phyloP scores from a whole-genome alignment of 1,140 invertebrate species.

The Penaeus japonicus region DNA sequence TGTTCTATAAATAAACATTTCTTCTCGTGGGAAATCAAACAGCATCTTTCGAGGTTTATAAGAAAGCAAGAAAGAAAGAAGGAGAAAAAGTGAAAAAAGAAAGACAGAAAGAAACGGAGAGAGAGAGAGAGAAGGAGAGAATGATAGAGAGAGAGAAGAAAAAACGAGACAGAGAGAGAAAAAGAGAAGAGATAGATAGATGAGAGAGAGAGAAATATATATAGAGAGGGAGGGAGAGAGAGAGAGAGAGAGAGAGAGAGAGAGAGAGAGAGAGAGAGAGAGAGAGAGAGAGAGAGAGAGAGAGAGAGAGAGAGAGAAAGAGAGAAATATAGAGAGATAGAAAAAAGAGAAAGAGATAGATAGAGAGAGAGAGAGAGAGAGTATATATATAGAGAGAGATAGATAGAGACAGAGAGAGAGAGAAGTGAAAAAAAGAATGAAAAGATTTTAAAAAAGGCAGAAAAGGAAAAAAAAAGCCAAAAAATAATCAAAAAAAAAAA shows the following conservation, averaged over 20 bases:
- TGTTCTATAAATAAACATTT: too few relatives aligned
- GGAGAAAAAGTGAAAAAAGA: not conserved
- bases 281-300: not conserved
- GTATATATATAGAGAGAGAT: too few relatives aligned
- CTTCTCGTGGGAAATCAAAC: too few relatives aligned
- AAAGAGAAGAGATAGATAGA: not conserved
- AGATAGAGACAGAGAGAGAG: too few relatives aligned
- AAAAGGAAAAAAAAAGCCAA: too few relatives aligned
- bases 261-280: not conserved
- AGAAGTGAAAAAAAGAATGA: too few relatives aligned
- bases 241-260: not conserved
- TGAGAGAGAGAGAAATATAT: not conserved
- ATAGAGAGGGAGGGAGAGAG: not conserved
- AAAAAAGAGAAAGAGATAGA: too few relatives aligned
- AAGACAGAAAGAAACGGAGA: not conserved
- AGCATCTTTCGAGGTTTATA: too few relatives aligned
- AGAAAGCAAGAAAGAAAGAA: not conserved
- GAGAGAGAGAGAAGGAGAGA: not conserved
- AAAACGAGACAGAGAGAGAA: not conserved
- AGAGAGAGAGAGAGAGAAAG: not conserved
- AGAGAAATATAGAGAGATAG: not conserved
- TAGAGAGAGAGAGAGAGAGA: too few relatives aligned
- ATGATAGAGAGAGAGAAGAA: not conserved
- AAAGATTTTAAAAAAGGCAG: too few relatives aligned
- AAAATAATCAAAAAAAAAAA: too few relatives aligned